Evolutionary conservation across 1,140 invertebrate species (phyloP).

Genomic region (Drosophila malerkotliana): DNA sequence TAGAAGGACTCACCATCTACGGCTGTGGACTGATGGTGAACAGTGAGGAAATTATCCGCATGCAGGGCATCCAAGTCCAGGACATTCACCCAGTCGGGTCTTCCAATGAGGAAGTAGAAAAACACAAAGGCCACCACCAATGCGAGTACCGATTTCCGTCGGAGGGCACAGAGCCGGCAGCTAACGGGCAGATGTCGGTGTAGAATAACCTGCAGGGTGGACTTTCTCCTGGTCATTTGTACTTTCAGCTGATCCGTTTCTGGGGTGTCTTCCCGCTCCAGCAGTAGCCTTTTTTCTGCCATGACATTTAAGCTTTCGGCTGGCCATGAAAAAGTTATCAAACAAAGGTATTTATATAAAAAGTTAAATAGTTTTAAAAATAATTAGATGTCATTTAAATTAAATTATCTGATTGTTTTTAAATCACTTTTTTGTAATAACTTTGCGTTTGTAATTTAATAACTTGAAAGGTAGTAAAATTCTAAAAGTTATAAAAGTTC

Average conservation of each 20-base stretch:
- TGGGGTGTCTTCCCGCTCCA: conserved; percentile 28
- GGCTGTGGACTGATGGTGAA: conserved; percentile 69
- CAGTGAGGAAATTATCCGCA: conserved; percentile 31
- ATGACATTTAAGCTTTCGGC: conserved; percentile 39
- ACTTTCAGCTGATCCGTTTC: conserved; percentile 20
- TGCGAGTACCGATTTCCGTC: conserved; percentile 43
- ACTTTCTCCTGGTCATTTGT: conserved; percentile 5
- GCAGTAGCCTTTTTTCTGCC: conserved; percentile 51
- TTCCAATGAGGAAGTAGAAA: conserved; percentile 59
- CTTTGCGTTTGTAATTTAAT: neutral
- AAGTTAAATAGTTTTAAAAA: too few species aligned
- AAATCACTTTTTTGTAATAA: neutral
- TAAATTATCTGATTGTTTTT: neutral
- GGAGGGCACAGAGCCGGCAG: conserved; percentile 26
- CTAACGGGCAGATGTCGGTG: conserved; percentile 18
- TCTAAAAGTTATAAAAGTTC: neutral
- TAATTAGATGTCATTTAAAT: neutral
- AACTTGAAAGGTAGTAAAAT: too few species aligned
- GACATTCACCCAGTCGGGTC: conserved; percentile 49
- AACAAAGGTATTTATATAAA: neutral
- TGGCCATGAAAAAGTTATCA: neutral
- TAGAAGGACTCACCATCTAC: conserved; percentile 70
- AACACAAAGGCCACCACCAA: conserved; percentile 51
- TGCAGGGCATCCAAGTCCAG: conserved; percentile 52
- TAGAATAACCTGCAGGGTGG: conserved; percentile 1